Conservation (phyloP, 2,888 invertebrate genomes). For the Hedychridium roseum region DNA sequence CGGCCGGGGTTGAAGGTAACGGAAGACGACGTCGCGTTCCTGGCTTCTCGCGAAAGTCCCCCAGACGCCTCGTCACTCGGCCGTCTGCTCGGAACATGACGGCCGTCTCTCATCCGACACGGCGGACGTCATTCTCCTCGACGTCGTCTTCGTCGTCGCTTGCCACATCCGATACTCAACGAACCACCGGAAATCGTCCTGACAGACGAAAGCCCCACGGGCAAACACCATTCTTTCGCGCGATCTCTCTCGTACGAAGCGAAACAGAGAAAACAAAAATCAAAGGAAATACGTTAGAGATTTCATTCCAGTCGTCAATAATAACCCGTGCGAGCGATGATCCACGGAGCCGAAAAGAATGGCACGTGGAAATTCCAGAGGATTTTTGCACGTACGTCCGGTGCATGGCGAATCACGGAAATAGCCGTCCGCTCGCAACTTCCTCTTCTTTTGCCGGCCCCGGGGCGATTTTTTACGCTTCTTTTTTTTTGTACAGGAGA, state of each 20-base stretch:
- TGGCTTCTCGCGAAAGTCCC: conserved; percentile 40
- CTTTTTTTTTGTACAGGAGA: too few relatives aligned
- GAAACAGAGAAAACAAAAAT: too few relatives aligned
- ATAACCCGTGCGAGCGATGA: too few relatives aligned
- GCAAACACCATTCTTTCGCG: conserved; percentile 9
- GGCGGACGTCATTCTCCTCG: conserved; percentile 38
- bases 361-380: too few relatives aligned
- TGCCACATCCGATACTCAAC: conserved; percentile 31
- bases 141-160: conserved; percentile 34
- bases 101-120: conserved; percentile 54
- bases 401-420: too few relatives aligned
- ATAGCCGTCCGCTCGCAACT: too few relatives aligned
- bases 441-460: too few relatives aligned
- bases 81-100: conserved; percentile 53
- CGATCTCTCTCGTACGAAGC: conserved; percentile 6
- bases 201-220: conserved; percentile 34
- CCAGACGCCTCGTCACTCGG: conserved; percentile 57
- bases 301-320: too few relatives aligned
- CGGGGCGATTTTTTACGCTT: too few relatives aligned
- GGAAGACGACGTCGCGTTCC: conserved; percentile 51
- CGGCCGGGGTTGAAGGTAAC: conserved; percentile 48
- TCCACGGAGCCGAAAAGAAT: too few relatives aligned
- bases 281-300: too few relatives aligned
- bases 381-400: too few relatives aligned
- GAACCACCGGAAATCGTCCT: conserved; percentile 44